Base-by-base conservation (phyloP, 1,140 invertebrate genomes). In the Danaus plexippus region DNA sequence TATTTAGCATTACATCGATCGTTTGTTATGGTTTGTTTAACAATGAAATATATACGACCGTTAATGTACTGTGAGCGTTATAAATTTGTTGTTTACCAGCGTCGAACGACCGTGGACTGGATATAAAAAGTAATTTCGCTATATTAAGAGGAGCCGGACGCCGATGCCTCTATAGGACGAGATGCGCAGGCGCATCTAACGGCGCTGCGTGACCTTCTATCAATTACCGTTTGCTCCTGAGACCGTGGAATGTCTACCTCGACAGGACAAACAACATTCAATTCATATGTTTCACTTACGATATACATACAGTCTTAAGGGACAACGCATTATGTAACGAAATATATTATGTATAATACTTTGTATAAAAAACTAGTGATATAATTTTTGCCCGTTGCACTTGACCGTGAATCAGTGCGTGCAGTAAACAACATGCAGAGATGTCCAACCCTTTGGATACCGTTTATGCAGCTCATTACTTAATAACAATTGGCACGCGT, bases 171-270 rank as follows among this genome's bases (percentile, higher is more conserved):
- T 76, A 77, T 75, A 79, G 64, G 75, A 67, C 70, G 67, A 67
- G 75, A 75, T 75, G 78, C 70, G 73, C 75, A 59, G 45, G 70
- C 72, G 69, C 75, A 67, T 67, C 75, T 82, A 82, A 82, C 79
- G 79, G 79, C 62, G 66, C 67, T 59, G 59, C 64, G 59, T 71
- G 75, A 78, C 77, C 71, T 77, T 77, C 78, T 79, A 77, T 79
- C 79, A 80, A 80, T 82, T 82, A 82, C 79, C 75, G 79, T 82
- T 82, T 61, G 55, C 64, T 71, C 70, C 71, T 71, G 54, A 32
- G 60, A 64, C 57, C 61, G 56, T 53, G 67, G 67, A 67, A 69
- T 69, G 59, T 67, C 67, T 69, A 67, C 67, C 66, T 66, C 48
- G 45, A 32, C 22, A 32, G 22, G 22, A 32, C 22, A 32, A 32